Conservation (phyloP, 2,888 invertebrate species). For the Cabera pusaria region DNA sequence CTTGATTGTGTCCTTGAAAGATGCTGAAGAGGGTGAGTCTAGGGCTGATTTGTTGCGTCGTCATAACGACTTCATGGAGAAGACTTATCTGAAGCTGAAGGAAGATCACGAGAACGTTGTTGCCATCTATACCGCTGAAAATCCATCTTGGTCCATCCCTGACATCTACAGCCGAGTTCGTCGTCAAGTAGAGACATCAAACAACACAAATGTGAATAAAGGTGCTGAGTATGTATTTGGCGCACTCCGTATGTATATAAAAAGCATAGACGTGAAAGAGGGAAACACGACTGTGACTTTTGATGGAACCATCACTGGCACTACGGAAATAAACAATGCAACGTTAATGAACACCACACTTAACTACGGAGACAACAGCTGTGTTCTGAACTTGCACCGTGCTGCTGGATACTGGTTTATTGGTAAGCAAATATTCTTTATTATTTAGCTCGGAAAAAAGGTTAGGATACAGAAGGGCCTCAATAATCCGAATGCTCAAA, state of each 20-base stretch:
- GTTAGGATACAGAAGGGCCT: too few species aligned
- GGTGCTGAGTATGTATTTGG: slow-evolving; percentile 38
- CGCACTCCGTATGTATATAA: slow-evolving; percentile 50
- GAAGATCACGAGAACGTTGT: slow-evolving; percentile 71
- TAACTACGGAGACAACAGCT: slow-evolving; percentile 40
- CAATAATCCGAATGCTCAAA: too few species aligned
- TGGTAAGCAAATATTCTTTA: slow-evolving; percentile 46
- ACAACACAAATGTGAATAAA: too few species aligned
- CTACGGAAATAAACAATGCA: too few species aligned
- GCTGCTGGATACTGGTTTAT: slow-evolving; percentile 68
- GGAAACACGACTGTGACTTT: slow-evolving; percentile 11
- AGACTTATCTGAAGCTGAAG: slow-evolving; percentile 74
- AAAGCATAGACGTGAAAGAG: slow-evolving; percentile 29
- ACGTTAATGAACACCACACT: slow-evolving; percentile 49
- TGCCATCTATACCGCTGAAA: slow-evolving; percentile 82
- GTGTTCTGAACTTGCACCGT: slow-evolving; percentile 53
- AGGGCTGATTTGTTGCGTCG: slow-evolving; percentile 80
- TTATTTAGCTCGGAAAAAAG: too few species aligned
- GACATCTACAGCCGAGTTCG: slow-evolving; percentile 51
- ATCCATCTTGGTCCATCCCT: slow-evolving; percentile 74
- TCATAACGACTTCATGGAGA: slow-evolving; percentile 84
- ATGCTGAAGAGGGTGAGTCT: slow-evolving; percentile 81
- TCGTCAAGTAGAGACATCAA: slow-evolving; percentile 43
- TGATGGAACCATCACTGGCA: slow-evolving; percentile 2
- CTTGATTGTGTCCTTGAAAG: slow-evolving; percentile 82